Evolutionary conservation across 2,888 invertebrate species (phyloP), one percentile per base, ranked within the genome.

Genomic region (Brachynemurus nebulosus): DNA sequence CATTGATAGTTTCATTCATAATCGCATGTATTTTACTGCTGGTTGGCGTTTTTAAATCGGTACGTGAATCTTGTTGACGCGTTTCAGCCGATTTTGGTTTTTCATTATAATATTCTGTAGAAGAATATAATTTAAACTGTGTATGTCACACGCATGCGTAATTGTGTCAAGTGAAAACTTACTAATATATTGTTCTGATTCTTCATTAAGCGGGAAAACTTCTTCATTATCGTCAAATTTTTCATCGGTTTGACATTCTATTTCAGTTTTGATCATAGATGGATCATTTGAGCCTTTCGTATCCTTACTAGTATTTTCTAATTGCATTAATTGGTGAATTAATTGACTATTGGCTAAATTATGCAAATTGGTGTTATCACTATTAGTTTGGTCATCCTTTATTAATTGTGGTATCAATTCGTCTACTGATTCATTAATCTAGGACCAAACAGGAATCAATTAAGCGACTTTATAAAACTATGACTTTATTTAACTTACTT

Each of bases 1-100:
- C 88, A 39, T 81, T 79, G 48, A 89, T 70, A 1, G 86, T 76
- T 66, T 85, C 63, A 49, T 54, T 58, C 34, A 62, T 19, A 11
- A 19, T 37, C 3, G 18, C 37, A 19, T 37, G 52, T 54, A 54
- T 60, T 20, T 44, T 51, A 53, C 55, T 61, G 44, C 64, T 49
- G 8, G 54, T 41, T 3, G 42, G 35, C 12, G n/a, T 14, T 23
- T 16, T 23, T 17, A 19, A 8, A 23, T 27, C 27, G 4, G 25
- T 7, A n/a, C n/a, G n/a, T n/a, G n/a, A n/a, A n/a, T n/a, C n/a
- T n/a, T n/a, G n/a, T n/a, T 17, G 19, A 14, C 9, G 3, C 17
- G 19, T 2, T 19, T n/a, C 30, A 12, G 14, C 6, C 30, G 27
- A 27, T 27, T 9, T 4, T 27, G 27, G n/a, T n/a, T n/a, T n/a